These are phyloP conservation scores for Catharus minimus DNA, from an alignment of 2,113 vertebrate genomes.

Conservation along the genomic window DNA sequence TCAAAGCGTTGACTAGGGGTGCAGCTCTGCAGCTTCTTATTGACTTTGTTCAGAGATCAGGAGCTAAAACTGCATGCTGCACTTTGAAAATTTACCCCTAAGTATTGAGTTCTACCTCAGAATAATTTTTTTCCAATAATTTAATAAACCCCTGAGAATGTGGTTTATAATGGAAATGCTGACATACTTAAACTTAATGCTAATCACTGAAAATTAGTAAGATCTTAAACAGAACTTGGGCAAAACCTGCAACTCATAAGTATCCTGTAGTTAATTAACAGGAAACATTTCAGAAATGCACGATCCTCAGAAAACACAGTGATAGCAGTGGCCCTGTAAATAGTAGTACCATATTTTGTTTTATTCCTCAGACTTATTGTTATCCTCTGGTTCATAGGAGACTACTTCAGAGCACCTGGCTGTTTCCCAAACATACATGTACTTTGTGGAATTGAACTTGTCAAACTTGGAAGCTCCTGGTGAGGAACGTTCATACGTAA, in stretches of 20 bases:
- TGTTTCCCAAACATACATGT: neutral
- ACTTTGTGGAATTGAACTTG: neutral
- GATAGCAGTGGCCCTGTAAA: neutral
- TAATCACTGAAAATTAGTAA: constrained; percentile 57
- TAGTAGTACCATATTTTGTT: neutral
- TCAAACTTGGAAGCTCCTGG: neutral
- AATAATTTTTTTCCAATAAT: constrained; percentile 62
- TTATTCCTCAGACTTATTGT: neutral
- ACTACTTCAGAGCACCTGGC: neutral
- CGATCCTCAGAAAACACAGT: neutral
- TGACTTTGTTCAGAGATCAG: constrained; percentile 61
- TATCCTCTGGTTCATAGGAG: neutral
- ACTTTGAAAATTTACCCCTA: constrained; percentile 69
- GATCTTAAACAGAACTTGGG: constrained; percentile 38
- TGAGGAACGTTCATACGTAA: neutral
- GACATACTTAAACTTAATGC: constrained; percentile 61
- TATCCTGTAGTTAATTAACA: constrained; percentile 34
- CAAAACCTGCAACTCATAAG: constrained; percentile 36
- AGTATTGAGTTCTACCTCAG: constrained; percentile 62
- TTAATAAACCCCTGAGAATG: constrained; percentile 60
- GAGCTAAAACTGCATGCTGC: constrained; percentile 27
- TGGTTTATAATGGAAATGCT: constrained; percentile 54
- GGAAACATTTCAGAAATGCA: neutral
- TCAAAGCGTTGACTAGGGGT: constrained; percentile 65
- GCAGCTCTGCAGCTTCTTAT: constrained; percentile 49